phyloP scores from a whole-genome alignment of 2,888 invertebrate genomes.

The Helicoverpa assulta region DNA sequence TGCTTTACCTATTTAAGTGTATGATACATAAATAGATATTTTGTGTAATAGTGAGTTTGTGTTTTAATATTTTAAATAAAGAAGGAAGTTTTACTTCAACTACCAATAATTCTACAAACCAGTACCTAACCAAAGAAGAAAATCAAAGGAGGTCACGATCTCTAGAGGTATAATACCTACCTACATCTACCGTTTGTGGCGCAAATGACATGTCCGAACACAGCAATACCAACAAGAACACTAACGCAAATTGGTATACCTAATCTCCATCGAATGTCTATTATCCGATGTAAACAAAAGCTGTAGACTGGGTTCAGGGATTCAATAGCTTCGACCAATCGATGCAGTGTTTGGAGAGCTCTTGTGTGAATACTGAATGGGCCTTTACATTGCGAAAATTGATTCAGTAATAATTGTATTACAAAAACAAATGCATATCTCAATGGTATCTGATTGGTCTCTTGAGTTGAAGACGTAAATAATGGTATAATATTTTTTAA shows the following conservation, averaged over 20 bases:
- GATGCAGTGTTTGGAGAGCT: conserved; percentile 54
- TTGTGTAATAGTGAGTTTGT: too few species aligned
- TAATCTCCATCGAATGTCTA: conserved; percentile 63
- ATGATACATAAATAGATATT: too few species aligned
- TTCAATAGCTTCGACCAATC: conserved; percentile 42
- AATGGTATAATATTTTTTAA: too few species aligned
- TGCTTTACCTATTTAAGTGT: too few species aligned
- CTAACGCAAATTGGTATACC: conserved; percentile 62
- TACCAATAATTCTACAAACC: background rate
- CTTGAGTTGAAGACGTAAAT: background rate
- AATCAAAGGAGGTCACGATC: background rate
- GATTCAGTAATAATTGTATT: conserved; percentile 29
- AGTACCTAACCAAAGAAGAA: background rate
- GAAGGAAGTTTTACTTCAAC: background rate
- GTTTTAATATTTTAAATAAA: too few species aligned
- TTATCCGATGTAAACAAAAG: conserved; percentile 65
- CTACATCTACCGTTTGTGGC: background rate
- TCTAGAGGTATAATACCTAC: background rate
- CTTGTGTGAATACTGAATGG: conserved; percentile 36
- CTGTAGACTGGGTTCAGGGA: conserved; percentile 15
- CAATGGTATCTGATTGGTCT: conserved; percentile 22
- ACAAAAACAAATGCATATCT: conserved; percentile 22
- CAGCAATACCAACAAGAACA: conserved; percentile 65
- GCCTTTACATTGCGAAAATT: conserved; percentile 34
- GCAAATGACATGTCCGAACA: conserved; percentile 28